Evolutionary conservation across 2,888 invertebrate species (phyloP).

Genomic region (Crioceris asparagi): DNA sequence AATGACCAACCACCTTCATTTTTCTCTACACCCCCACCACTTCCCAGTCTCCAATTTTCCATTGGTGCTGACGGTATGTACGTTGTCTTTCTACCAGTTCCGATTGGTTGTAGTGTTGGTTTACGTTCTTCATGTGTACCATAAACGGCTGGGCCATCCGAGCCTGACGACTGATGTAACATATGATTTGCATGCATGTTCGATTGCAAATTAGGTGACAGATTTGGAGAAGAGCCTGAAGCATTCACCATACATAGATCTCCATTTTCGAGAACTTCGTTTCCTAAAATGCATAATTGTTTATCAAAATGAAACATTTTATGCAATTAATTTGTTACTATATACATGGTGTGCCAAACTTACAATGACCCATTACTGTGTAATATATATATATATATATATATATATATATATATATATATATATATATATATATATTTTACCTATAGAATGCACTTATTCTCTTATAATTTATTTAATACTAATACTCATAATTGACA

Average conservation of each 20-base stretch:
- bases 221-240: conserved; percentile 34
- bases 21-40: conserved; percentile 22
- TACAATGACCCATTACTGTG: too few relatives aligned
- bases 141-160: conserved; percentile 6
- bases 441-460: too few relatives aligned
- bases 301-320: not conserved
- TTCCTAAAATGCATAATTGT: conserved; percentile 4
- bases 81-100: conserved; percentile 65
- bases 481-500: too few relatives aligned
- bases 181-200: conserved; percentile 9
- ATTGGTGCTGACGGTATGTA: conserved; percentile 17
- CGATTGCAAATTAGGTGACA: conserved; percentile 26
- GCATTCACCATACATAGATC: not conserved
- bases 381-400: too few relatives aligned
- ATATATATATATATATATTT: too few relatives aligned
- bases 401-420: too few relatives aligned
- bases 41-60: conserved; percentile 17
- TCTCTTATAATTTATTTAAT: too few relatives aligned
- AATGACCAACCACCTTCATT: too few relatives aligned
- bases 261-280: conserved; percentile 36
- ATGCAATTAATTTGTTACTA: too few relatives aligned
- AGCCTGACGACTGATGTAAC: conserved; percentile 9
- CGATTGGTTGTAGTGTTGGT: conserved; percentile 55
- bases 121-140: conserved; percentile 41
- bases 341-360: too few relatives aligned